Evolutionary conservation across 2,888 invertebrate species (phyloP).

Genomic region (Drosophila infuscata): DNA sequence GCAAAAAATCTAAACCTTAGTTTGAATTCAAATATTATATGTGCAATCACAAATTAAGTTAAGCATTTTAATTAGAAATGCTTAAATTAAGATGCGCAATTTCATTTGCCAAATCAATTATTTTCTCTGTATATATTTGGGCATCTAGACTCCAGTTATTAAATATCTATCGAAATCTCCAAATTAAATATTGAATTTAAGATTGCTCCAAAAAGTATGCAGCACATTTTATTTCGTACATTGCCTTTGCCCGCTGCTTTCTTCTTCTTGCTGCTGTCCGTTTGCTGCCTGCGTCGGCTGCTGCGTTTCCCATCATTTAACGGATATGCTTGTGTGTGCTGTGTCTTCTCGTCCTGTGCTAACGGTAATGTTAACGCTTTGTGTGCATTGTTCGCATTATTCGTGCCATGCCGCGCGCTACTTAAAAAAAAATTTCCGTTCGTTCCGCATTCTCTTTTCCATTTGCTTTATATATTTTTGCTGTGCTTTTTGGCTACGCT

Average conservation of each 20-base stretch:
- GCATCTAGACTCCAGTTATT: background rate
- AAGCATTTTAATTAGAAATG: background rate
- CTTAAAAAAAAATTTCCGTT: slow-evolving; percentile 70
- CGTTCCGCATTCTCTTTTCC: slow-evolving; percentile 52
- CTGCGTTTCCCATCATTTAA: slow-evolving; percentile 61
- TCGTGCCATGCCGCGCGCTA: slow-evolving; percentile 69
- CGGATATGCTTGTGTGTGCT: slow-evolving; percentile 15
- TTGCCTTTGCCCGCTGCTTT: slow-evolving; percentile 8
- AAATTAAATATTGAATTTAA: slow-evolving; percentile 11
- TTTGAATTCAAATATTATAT: background rate
- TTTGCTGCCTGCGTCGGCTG: slow-evolving; percentile 35
- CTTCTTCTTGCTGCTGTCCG: background rate
- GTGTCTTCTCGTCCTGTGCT: slow-evolving; percentile 9
- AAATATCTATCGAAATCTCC: slow-evolving; percentile 13
- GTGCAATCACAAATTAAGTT: background rate
- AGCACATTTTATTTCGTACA: slow-evolving; percentile 24
- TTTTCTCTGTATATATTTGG: background rate
- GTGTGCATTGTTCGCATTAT: slow-evolving; percentile 66
- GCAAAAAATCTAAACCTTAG: background rate
- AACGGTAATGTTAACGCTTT: slow-evolving; percentile 59
- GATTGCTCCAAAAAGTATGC: slow-evolving; percentile 44
- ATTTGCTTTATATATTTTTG: slow-evolving; percentile 14
- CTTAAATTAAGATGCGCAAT: background rate
- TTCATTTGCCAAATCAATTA: background rate
- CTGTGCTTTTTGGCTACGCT: slow-evolving; percentile 19